Base-by-base conservation (phyloP, 2,888 invertebrate species). In the Drosophila rubida region DNA sequence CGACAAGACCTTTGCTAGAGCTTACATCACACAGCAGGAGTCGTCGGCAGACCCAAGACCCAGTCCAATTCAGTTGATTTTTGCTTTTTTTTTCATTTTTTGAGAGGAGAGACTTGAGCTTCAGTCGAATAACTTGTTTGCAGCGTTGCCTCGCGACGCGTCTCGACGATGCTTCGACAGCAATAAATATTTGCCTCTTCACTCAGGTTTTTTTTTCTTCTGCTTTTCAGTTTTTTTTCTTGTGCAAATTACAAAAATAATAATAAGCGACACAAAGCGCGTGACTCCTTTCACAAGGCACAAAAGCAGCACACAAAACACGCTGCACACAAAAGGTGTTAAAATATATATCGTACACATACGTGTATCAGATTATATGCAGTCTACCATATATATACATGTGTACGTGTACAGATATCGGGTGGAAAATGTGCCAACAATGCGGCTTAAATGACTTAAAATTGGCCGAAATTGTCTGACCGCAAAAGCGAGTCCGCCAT, bases 261-360 rank as follows among this genome's bases (percentile, higher is more conserved):
- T 72, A 75, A 73, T 69, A 70, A 67, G 75, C 69, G 67, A 76
- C 75, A 69, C 71, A 75, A 83, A 81, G 80, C 87, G 86, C 91
- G 88, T 90, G 90, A 91, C 82, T 89, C 85, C 90, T 91, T 90
- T 89, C 89, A 90, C 87, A 86, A 82, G 87, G 45, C 49, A 61
- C 46, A 72, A 71, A 39, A 57, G 45, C 50, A 11, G 46, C 64
- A 6, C 69, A 70, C 64, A 83, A 80, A 16, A 4, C 11, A n/a
- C 2, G 45, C 67, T 77, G 75, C 72, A 86, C 71, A 88, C 83
- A 87, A 86, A 81, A 83, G 75, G 84, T 87, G 87, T 83, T 73
- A 80, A 78, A 76, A 62, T 16, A 23, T 23, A 41, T 30, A 37
- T 14, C n/a, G 13, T 13, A 14, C 11, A n/a, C 2, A 9, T 4